phyloP scores from a whole-genome alignment of 2,888 invertebrate species.

The Clunio marinus region DNA sequence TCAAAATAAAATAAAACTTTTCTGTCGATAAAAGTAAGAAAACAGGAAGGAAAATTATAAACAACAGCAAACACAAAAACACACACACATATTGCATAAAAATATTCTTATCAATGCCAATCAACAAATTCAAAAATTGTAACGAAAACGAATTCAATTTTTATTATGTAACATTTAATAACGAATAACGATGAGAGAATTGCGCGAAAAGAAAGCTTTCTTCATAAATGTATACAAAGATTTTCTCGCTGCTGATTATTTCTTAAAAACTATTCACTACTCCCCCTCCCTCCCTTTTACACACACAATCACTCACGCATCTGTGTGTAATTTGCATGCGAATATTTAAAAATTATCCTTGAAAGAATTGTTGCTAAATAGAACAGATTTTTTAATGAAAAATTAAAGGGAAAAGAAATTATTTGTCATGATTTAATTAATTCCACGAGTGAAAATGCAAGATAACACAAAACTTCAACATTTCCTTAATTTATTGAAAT shows the following conservation, averaged over 20 bases:
- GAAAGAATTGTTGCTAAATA: background rate
- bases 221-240: background rate
- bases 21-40: too few species aligned
- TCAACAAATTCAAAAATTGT: background rate
- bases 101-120: conserved; percentile 11
- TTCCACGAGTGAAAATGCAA: background rate
- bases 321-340: too few species aligned
- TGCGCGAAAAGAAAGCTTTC: background rate
- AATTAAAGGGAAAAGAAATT: too few species aligned
- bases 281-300: too few species aligned
- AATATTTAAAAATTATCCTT: background rate
- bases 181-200: background rate
- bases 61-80: background rate
- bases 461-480: too few species aligned
- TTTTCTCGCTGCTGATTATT: background rate
- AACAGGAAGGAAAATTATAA: background rate
- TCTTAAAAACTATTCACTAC: too few species aligned
- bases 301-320: too few species aligned
- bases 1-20: too few species aligned
- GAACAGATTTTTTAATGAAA: background rate
- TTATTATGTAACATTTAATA: background rate
- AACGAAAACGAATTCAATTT: background rate
- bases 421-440: too few species aligned
- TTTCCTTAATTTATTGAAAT: conserved; percentile 21
- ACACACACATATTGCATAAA: background rate